Evolutionary conservation across 30 jellyfish, hydroid and myxozoan genomes (phyloP).

Genomic region (Aurelia sp.): DNA sequence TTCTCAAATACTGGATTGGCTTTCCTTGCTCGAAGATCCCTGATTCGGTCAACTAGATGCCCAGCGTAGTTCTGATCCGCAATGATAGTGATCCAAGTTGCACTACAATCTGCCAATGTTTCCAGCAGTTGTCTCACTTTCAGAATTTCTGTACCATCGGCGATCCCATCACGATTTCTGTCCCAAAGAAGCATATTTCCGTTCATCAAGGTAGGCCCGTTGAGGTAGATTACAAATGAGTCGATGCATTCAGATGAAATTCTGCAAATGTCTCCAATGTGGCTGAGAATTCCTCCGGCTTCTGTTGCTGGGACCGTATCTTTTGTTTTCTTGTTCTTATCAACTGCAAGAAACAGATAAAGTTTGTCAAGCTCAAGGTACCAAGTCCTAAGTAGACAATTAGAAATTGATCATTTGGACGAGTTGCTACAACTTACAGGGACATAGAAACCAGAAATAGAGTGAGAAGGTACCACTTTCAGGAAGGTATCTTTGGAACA

Average conservation of each 20-base stretch:
- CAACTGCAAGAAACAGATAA: conserved; percentile 64
- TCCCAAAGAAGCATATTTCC: conserved; percentile 97
- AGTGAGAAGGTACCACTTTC: too few relatives aligned
- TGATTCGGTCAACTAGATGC: conserved; percentile 73
- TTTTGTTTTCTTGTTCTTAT: conserved; percentile 72
- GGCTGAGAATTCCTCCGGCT: conserved; percentile 77
- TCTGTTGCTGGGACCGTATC: conserved; percentile 97
- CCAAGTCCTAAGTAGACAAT: too few relatives aligned
- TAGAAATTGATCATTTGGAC: too few relatives aligned
- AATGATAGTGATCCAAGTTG: conserved; percentile 76
- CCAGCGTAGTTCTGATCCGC: conserved; percentile 99
- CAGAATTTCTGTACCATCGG: conserved; percentile 85
- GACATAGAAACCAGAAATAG: too few relatives aligned
- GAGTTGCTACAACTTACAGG: too few relatives aligned
- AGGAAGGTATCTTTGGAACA: too few relatives aligned
- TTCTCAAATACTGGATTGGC: conserved; percentile 46
- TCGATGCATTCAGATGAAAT: conserved; percentile 76
- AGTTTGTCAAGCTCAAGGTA: too few relatives aligned
- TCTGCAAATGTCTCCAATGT: conserved; percentile 78
- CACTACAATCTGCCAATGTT: conserved; percentile 83
- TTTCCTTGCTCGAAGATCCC: conserved; percentile 52
- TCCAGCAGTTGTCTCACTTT: conserved; percentile 71
- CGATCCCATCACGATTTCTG: conserved; percentile 86
- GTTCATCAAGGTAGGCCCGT: conserved; percentile 93
- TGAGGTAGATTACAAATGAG: conserved; percentile 79